These are phyloP conservation scores for Heliconius aoede DNA, from an alignment of 2,888 invertebrate species.

Conservation along the genomic window DNA sequence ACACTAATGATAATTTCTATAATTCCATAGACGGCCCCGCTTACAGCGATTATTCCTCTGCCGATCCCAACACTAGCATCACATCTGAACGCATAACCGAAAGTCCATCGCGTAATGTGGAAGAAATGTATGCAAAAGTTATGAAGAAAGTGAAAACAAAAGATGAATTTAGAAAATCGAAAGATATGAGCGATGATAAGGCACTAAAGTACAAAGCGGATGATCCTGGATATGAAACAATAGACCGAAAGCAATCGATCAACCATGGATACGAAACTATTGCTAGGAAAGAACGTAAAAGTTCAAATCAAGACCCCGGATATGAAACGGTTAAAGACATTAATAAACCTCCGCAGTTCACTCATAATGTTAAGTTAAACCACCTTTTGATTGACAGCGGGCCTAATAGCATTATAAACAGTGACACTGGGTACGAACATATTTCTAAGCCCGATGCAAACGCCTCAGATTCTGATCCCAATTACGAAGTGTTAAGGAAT, in stretches of 20 bases:
- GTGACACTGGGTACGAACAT: conserved; percentile 90
- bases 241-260: conserved; percentile 72
- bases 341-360: conserved; percentile 58
- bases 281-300: conserved; percentile 69
- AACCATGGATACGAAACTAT: conserved; percentile 86
- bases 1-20: conserved; percentile 67
- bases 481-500: conserved; percentile 89
- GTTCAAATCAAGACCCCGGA: conserved; percentile 84
- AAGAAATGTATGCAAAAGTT: conserved; percentile 96
- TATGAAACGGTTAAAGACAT: conserved; percentile 85
- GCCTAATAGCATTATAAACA: conserved; percentile 84
- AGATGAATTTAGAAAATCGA: conserved; percentile 66
- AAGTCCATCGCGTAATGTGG: conserved; percentile 88
- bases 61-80: conserved; percentile 64
- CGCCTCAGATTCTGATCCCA: conserved; percentile 88
- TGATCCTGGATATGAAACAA: conserved; percentile 81
- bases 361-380: conserved; percentile 70
- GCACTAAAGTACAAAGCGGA: conserved; percentile 69
- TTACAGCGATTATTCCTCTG: conserved; percentile 66
- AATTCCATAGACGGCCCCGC: conserved; percentile 73
- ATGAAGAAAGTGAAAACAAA: conserved; percentile 86
- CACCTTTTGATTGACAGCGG: conserved; percentile 77
- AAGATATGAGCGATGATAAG: conserved; percentile 60
- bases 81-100: conserved; percentile 74
- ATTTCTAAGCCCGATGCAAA: conserved; percentile 79